Evolutionary conservation across 2,888 invertebrate species (phyloP).

Genomic region (Phengaris alcon): DNA sequence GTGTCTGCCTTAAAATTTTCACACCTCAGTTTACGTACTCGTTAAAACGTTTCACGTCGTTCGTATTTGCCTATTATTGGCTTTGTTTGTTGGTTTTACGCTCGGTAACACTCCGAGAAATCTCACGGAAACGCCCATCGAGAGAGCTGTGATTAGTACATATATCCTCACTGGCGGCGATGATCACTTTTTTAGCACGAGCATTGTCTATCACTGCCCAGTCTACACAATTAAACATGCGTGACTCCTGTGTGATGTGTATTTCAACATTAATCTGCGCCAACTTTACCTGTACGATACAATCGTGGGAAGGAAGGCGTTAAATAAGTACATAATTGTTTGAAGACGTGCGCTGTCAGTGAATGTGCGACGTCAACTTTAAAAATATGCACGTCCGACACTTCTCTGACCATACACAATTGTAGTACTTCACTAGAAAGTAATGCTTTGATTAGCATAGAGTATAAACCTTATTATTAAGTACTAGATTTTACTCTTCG

Average conservation of each 20-base stretch:
- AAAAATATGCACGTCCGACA: conserved; percentile 25
- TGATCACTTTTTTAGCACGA: conserved; percentile 30
- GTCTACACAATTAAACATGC: conserved; percentile 42
- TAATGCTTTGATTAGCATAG: not conserved
- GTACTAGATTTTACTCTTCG: not conserved
- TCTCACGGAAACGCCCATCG: conserved; percentile 29
- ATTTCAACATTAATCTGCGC: conserved; percentile 61
- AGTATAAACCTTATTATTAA: not conserved
- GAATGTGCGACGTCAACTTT: conserved; percentile 50
- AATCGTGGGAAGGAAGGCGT: conserved; percentile 70
- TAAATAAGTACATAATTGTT: conserved; percentile 65
- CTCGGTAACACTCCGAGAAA: conserved; percentile 38
- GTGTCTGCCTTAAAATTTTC: conserved; percentile 53
- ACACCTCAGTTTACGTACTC: conserved; percentile 47
- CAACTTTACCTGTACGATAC: conserved; percentile 58
- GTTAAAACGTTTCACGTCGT: conserved; percentile 38
- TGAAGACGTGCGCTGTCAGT: conserved; percentile 61
- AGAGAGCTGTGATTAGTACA: conserved; percentile 20
- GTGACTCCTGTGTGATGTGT: conserved; percentile 42
- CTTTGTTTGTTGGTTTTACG: conserved; percentile 31
- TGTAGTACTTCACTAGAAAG: not conserved
- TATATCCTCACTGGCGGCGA: conserved; percentile 16
- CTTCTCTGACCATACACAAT: conserved; percentile 15
- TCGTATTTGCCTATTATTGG: conserved; percentile 46
- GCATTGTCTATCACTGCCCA: conserved; percentile 36